Conservation (phyloP, 2,113 vertebrate species). For the Dermatemys mawii region DNA sequence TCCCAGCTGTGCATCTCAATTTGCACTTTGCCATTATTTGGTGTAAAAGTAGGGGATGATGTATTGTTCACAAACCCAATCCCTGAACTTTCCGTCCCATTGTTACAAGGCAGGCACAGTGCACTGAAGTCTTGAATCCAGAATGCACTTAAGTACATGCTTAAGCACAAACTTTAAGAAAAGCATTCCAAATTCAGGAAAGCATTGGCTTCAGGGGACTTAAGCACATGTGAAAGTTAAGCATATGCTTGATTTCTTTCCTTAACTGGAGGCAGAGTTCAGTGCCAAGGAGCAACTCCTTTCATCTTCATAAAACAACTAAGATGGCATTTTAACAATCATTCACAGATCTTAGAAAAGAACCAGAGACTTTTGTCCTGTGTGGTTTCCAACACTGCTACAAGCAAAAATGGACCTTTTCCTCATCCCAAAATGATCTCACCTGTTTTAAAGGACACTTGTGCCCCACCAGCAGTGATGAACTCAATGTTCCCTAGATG, state of each 20-base stretch:
- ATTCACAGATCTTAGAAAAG: background rate
- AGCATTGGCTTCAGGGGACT: background rate
- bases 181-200: background rate
- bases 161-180: background rate
- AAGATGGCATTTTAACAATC: background rate
- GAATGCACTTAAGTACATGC: background rate
- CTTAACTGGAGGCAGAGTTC: background rate
- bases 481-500: conserved; percentile 95
- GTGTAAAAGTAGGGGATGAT: background rate
- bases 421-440: background rate
- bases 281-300: background rate
- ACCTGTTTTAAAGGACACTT: conserved; percentile 95
- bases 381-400: background rate
- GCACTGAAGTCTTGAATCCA: background rate
- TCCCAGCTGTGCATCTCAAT: background rate
- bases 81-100: background rate
- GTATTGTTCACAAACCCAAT: background rate
- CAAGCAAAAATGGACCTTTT: fast-evolving
- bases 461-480: conserved; percentile 95
- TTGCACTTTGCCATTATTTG: background rate
- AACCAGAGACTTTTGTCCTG: background rate
- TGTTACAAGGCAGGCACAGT: background rate
- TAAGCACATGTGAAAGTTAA: background rate
- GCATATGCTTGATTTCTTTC: background rate
- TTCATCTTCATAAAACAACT: background rate